These are phyloP conservation scores for Megaleporinus macrocephalus DNA, from an alignment of 2,113 vertebrate species.

Conservation along the genomic window DNA sequence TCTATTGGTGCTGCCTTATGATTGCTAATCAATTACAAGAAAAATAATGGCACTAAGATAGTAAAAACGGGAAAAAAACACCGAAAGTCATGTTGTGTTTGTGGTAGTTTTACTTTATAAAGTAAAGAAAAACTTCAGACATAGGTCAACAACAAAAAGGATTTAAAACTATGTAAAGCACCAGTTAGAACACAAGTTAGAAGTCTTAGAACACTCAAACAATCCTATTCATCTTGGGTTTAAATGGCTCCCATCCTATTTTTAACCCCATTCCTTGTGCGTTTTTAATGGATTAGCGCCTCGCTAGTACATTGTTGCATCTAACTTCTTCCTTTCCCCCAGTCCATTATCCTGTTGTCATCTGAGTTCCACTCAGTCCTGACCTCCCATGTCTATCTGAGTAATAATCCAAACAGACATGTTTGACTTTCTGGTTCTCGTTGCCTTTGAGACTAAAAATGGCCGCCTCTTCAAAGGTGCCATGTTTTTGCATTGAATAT, in stretches of 20 bases:
- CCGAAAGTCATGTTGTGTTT: conserved; percentile 10
- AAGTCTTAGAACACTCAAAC: too few species aligned
- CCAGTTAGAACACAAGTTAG: too few species aligned
- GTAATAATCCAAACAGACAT: conserved; percentile 39
- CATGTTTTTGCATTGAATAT: not conserved
- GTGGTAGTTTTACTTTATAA: too few species aligned
- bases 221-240: too few species aligned
- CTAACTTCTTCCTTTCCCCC: not conserved
- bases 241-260: too few species aligned
- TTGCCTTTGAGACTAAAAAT: not conserved
- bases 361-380: conserved; percentile 26
- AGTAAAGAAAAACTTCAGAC: too few species aligned
- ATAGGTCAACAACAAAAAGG: too few species aligned
- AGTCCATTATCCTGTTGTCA: conserved; percentile 30
- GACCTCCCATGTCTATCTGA: conserved; percentile 36
- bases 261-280: conserved; percentile 3
- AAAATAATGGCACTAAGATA: not conserved
- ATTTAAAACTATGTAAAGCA: too few species aligned
- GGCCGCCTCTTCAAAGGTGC: not conserved
- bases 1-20: not conserved
- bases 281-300: conserved; percentile 36
- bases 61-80: conserved; percentile 3
- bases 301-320: not conserved
- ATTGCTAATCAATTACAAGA: not conserved
- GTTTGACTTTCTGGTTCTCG: conserved; percentile 42